Conservation (phyloP, 2,888 invertebrate species). For the Drosophila dives region DNA sequence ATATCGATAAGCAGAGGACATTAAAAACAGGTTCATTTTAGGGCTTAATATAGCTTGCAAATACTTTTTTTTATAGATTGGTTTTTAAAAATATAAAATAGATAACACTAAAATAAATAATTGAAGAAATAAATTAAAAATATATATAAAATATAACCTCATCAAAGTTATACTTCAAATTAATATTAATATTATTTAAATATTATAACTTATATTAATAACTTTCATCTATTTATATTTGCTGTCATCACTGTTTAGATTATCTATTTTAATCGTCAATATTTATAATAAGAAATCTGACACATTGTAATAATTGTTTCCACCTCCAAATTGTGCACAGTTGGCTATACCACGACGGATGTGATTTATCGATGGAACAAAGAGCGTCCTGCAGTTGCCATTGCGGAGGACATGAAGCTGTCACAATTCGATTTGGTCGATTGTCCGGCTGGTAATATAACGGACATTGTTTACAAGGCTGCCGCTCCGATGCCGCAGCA, state of each 20-base stretch:
- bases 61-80: no score
- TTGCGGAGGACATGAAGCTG: constrained; percentile 92
- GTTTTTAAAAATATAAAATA: neutral
- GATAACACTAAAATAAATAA: neutral
- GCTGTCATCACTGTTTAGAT: constrained; percentile 8
- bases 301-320: neutral
- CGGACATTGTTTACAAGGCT: constrained; percentile 85
- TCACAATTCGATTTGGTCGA: constrained; percentile 93
- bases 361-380: constrained; percentile 91
- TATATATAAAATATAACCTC: neutral
- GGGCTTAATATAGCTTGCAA: no score
- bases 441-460: constrained; percentile 90
- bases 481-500: constrained; percentile 69
- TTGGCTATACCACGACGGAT: constrained; percentile 90
- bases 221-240: neutral
- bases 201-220: neutral
- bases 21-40: neutral
- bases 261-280: constrained; percentile 38
- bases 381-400: constrained; percentile 89
- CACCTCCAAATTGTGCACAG: constrained; percentile 82
- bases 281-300: constrained; percentile 46
- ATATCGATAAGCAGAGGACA: neutral
- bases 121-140: neutral
- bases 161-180: neutral
- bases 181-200: neutral